phyloP scores from a whole-genome alignment of 2,113 vertebrate genomes.

The Oryctolagus cuniculus region mOryCun1.1 NC_091434.1:49448501-49449000 shows the following conservation, averaged over 20 bases:
- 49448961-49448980: neutral
- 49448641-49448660: neutral
- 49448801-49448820: neutral
- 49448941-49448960: conserved; percentile 11
- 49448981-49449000: neutral
- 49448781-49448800: neutral
- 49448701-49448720: neutral
- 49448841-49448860: neutral
- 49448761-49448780: neutral
- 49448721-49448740: neutral
- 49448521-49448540: no score
- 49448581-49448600: conserved; percentile 38
- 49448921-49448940: neutral
- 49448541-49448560: no score
- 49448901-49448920: neutral
- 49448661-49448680: neutral
- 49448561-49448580: neutral
- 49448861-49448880: conserved; percentile 38
- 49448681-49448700: neutral
- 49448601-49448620: neutral
- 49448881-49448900: neutral
- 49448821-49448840: neutral
- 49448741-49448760: conserved; percentile 7
- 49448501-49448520: no score
- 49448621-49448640: neutral